These are phyloP conservation scores for Nineta flava DNA, from an alignment of 2,888 invertebrate genomes.

Conservation along the genomic window DNA sequence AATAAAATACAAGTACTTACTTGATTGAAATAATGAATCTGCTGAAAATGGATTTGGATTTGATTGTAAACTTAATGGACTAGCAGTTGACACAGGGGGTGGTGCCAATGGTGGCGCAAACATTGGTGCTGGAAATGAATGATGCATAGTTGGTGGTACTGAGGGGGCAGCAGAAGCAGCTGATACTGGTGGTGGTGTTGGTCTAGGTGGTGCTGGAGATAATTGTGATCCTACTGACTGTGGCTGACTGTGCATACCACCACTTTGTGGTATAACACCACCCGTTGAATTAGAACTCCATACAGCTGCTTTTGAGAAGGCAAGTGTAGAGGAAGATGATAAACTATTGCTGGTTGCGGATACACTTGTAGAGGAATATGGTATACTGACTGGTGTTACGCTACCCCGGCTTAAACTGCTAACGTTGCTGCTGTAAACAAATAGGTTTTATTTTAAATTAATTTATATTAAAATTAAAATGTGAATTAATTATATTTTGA, in stretches of 20 bases:
- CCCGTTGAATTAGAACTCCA: conserved; percentile 16
- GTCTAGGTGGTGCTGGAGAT: conserved; percentile 29
- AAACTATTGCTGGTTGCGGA: conserved; percentile 9
- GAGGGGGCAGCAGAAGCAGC: conserved; percentile 27
- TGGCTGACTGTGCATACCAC: conserved; percentile 12
- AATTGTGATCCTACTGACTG: conserved; percentile 24
- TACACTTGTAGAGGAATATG: conserved; percentile 17
- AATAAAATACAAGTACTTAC: conserved; percentile 33
- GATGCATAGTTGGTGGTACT: conserved; percentile 28
- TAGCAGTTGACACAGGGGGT: conserved; percentile 42
- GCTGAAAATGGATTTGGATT: conserved; percentile 78
- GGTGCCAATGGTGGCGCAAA: conserved; percentile 36
- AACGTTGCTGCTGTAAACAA: conserved; percentile 54
- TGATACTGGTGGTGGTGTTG: conserved; percentile 35
- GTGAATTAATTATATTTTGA: too few species aligned
- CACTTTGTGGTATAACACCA: conserved; percentile 9
- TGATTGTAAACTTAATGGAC: conserved; percentile 49
- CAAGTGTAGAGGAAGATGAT: conserved; percentile 10
- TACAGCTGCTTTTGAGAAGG: conserved; percentile 31
- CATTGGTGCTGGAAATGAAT: conserved; percentile 29
- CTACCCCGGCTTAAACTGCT: conserved; percentile 65
- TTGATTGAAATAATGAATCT: conserved; percentile 73
- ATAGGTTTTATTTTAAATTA: not conserved
- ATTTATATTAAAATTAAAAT: not conserved
- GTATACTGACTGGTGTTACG: conserved; percentile 24